Evolutionary conservation across 2,113 vertebrate species (phyloP), one percentile per base, ranked within the genome.

Genomic region (Eurypyga helias): DNA sequence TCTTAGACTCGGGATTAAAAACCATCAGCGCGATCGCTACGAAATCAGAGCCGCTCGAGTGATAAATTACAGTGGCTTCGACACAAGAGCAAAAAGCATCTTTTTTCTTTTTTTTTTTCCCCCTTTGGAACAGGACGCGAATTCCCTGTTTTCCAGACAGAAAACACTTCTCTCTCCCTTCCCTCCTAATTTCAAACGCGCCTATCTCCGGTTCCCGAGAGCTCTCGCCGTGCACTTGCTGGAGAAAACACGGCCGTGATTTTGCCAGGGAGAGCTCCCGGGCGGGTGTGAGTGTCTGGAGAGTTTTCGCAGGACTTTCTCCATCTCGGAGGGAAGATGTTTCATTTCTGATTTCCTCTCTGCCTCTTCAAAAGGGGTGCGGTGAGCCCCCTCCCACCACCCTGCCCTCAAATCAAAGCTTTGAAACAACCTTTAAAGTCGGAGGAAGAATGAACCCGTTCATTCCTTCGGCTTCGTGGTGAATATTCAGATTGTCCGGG

Each of bases 151-250:
- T 96, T 60, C 64, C 71, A 9, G 52, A 11, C 5, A 57, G n/a
- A 83, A 84, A 66, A 10, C 45, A 4, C 5, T 61, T 24, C 18
- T 46, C 3, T 61, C 36, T 78, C 19, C 33, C 26, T 62, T 64
- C 25, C 36, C 8, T 7, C 15, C 1, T 23, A 4, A 34, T 58
- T 62, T 29, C 57, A 90, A 78, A 1, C 41, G 13, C 26, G 5
- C 25, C 10, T 11, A 8, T 31, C 5, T 43, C 51, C 64, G 8
- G 13, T 19, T 45, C 41, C 29, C 3, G 18, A 2, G 25, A 29
- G 34, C 51, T 58, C 48, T 80, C 6, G 5, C 70, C 29, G 16
- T 20, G 76, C 95, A 90, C 93, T 97, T 92, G 95, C 60, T 31
- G 76, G 71, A 54, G 64, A n/a, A 72, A 82, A 11, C 8, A 2